These are phyloP conservation scores for Rhagonycha fulva DNA, from an alignment of 2,888 invertebrate genomes.

Conservation along the genomic window DNA sequence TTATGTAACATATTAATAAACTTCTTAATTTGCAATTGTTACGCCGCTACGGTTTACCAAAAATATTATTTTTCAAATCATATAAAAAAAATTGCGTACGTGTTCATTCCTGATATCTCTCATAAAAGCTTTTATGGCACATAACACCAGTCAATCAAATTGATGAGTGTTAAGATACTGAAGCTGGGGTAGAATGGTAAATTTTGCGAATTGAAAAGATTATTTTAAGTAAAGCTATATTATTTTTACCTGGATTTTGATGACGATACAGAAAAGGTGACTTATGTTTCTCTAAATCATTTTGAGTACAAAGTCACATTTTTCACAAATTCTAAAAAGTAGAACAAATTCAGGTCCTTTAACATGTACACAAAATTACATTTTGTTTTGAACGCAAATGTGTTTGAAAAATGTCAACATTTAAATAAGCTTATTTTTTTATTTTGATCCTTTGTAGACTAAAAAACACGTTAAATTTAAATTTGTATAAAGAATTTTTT, in stretches of 20 bases:
- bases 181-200: background rate
- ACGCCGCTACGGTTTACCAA: background rate
- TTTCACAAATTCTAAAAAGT: background rate
- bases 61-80: background rate
- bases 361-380: background rate
- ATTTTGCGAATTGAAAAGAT: background rate
- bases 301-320: constrained; percentile 4
- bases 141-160: constrained; percentile 1
- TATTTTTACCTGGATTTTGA: background rate
- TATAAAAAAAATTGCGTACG: background rate
- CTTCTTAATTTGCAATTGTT: background rate
- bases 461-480: background rate
- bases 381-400: background rate
- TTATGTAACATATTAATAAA: background rate
- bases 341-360: constrained; percentile 4
- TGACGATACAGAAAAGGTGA: constrained; percentile 1
- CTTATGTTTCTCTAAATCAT: constrained; percentile 17
- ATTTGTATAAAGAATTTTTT: background rate
- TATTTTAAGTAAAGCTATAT: background rate
- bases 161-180: background rate
- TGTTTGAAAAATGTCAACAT: background rate
- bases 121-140: background rate
- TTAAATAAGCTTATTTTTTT: background rate
- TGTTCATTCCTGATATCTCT: background rate
- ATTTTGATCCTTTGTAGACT: background rate